These are phyloP conservation scores for Aphidius ervi DNA, from an alignment of 1,140 invertebrate genomes.

Conservation along the genomic window DNA sequence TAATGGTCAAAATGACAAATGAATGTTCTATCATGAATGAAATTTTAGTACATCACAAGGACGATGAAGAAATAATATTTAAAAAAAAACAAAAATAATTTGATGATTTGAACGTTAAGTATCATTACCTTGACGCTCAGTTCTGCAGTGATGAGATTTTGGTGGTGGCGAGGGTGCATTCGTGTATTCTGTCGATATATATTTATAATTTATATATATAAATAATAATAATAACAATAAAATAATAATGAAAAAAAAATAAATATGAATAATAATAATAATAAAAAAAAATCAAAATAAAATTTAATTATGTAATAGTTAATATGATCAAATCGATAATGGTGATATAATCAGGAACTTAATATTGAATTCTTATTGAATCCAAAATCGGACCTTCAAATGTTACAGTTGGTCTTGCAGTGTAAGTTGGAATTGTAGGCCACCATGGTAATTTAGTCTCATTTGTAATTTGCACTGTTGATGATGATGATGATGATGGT, in stretches of 20 bases:
- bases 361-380: conserved; percentile 6
- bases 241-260: conserved; percentile 20
- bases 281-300: not conserved
- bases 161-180: conserved; percentile 63
- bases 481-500: conserved; percentile 31
- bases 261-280: not conserved
- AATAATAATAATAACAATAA: conserved; percentile 50
- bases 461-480: conserved; percentile 26
- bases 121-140: conserved; percentile 58
- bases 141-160: conserved; percentile 58
- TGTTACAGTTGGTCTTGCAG: conserved; percentile 64
- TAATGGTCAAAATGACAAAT: not conserved
- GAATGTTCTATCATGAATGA: conserved; percentile 1
- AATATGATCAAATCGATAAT: conserved; percentile 3
- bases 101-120: conserved; percentile 9
- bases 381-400: conserved; percentile 65
- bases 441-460: conserved; percentile 49
- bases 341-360: conserved; percentile 1
- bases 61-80: conserved; percentile 1
- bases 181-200: conserved; percentile 54
- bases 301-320: not conserved
- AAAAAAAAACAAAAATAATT: conserved; percentile 8
- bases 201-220: conserved; percentile 17
- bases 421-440: conserved; percentile 53
- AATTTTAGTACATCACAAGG: not conserved